Evolutionary conservation across 2,888 invertebrate genomes (phyloP).

Genomic region (Steinernema hermaphroditum): DNA sequence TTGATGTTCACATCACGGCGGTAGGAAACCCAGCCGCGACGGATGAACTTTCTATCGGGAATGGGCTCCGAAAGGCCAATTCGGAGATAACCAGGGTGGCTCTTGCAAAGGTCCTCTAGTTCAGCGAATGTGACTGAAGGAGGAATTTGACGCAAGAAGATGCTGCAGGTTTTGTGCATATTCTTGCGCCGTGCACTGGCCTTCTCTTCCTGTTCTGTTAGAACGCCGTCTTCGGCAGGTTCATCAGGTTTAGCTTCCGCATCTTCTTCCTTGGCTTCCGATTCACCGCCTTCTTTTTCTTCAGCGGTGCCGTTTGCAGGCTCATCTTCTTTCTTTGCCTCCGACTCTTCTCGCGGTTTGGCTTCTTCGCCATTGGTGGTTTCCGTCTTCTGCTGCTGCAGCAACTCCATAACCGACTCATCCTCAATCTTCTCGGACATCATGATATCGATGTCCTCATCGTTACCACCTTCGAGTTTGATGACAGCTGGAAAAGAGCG

Average conservation of each 20-base stretch:
- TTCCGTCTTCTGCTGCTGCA: constrained; percentile 59
- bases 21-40: constrained; percentile 92
- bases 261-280: constrained; percentile 27
- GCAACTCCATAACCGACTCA: constrained; percentile 53
- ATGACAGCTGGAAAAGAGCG: constrained; percentile 89
- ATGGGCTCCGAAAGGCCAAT: constrained; percentile 95
- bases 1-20: constrained; percentile 90
- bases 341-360: constrained; percentile 66
- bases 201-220: constrained; percentile 39
- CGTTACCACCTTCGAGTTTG: constrained; percentile 81
- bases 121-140: constrained; percentile 94
- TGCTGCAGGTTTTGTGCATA: constrained; percentile 82
- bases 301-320: not conserved
- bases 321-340: constrained; percentile 61
- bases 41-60: constrained; percentile 91
- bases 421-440: constrained; percentile 67
- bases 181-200: constrained; percentile 44
- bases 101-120: constrained; percentile 90
- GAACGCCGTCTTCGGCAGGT: constrained; percentile 28
- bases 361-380: constrained; percentile 41
- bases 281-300: constrained; percentile 29
- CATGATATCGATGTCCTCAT: constrained; percentile 82
- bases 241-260: constrained; percentile 21
- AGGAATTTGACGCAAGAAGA: constrained; percentile 91
- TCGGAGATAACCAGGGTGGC: constrained; percentile 88